Conservation (phyloP, 2,888 invertebrate species). For the Lepidocyrtoides sp. region DNA sequence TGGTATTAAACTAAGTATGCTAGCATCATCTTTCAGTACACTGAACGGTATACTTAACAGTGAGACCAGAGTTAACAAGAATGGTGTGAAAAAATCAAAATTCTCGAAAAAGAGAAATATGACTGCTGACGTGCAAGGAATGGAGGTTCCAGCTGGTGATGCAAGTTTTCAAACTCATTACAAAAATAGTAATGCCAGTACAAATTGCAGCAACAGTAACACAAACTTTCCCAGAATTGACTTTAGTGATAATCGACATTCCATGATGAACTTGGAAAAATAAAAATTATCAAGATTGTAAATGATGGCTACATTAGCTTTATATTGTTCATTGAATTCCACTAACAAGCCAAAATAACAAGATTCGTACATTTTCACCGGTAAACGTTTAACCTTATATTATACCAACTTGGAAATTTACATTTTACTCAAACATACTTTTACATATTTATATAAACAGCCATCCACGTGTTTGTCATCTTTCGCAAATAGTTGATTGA, state of each 20-base stretch:
- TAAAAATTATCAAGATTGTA: background rate
- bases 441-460: too few species aligned
- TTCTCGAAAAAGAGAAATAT: constrained; percentile 62
- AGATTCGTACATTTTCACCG: too few species aligned
- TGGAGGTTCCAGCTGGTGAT: constrained; percentile 36
- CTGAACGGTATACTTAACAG: background rate
- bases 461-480: background rate
- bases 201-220: background rate
- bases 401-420: background rate
- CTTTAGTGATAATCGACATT: background rate
- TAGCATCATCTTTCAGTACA: background rate
- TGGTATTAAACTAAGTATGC: constrained; percentile 12
- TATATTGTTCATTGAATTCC: too few species aligned
- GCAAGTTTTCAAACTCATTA: background rate
- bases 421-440: too few species aligned
- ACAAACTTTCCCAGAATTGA: constrained; percentile 17
- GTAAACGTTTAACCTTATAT: too few species aligned
- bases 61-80: background rate
- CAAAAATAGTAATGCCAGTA: constrained; percentile 24
- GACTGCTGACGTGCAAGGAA: constrained; percentile 10
- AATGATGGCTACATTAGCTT: background rate
- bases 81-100: constrained; percentile 55
- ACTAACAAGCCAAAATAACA: background rate
- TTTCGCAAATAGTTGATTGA: background rate
- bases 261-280: constrained; percentile 28